Evolutionary conservation across 2,113 vertebrate species (phyloP).

Genomic region (Morone saxatilis): DNA sequence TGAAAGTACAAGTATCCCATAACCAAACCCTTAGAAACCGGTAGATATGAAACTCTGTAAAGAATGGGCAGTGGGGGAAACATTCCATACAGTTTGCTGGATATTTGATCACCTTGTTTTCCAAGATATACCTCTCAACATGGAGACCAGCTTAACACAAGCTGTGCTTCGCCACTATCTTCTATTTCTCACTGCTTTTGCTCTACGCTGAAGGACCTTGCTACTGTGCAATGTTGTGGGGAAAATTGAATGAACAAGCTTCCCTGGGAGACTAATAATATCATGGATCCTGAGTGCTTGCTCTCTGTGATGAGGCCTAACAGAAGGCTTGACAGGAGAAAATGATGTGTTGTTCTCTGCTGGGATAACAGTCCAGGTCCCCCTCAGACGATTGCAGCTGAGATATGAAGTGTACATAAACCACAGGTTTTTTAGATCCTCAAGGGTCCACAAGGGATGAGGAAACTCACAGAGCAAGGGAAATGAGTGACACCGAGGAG

Average conservation of each 20-base stretch:
- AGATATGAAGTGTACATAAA: constrained; percentile 80
- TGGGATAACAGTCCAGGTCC: constrained; percentile 72
- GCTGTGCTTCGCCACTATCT: constrained; percentile 18
- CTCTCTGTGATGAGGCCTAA: constrained; percentile 79
- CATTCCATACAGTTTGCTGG: constrained; percentile 13
- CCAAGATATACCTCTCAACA: constrained; percentile 35
- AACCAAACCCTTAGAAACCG: constrained; percentile 17
- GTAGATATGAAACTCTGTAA: constrained; percentile 8
- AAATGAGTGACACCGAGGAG: constrained; percentile 74
- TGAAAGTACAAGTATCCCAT: constrained; percentile 14
- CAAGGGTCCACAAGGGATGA: constrained; percentile 51
- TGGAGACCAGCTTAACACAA: constrained; percentile 54
- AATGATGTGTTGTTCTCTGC: constrained; percentile 80
- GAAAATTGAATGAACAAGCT: constrained; percentile 76
- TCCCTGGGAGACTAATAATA: constrained; percentile 82
- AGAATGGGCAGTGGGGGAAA: neutral
- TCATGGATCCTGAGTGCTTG: constrained; percentile 75
- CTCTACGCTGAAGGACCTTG: constrained; percentile 44
- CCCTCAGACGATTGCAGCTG: constrained; percentile 63
- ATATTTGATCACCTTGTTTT: constrained; percentile 52
- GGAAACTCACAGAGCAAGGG: constrained; percentile 51
- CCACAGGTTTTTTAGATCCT: constrained; percentile 65
- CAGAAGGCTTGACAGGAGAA: constrained; percentile 80
- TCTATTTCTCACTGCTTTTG: constrained; percentile 7
- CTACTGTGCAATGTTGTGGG: constrained; percentile 67